Percentiles rank a stretch among this genome's conserved stretches.
These are phyloP conservation scores for Typhlomys cinereus DNA, from an alignment of 2,113 vertebrate species.

Conservation along the genomic window DNA sequence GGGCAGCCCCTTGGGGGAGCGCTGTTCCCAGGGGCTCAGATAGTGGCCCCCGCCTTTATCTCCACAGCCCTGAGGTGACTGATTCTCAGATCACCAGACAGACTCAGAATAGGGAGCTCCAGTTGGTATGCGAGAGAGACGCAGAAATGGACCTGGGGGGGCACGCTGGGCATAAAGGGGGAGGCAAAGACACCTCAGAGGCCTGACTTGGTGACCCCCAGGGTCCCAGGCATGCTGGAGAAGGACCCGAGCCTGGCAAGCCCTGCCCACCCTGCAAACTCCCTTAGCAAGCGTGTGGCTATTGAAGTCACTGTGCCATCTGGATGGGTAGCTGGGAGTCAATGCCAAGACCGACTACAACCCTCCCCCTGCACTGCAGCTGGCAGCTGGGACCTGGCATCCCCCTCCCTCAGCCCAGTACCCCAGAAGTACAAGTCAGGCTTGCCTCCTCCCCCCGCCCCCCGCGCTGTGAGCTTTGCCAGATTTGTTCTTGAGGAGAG, in stretches of 20 bases:
- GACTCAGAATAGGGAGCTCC: background rate
- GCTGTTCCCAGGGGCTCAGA: background rate
- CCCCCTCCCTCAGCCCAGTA: background rate
- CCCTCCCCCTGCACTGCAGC: fast-evolving
- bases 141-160: background rate
- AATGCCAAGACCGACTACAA: too few relatives aligned
- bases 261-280: background rate
- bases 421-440: background rate
- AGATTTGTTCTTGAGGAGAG: fast-evolving
- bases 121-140: too few relatives aligned
- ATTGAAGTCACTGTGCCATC: background rate
- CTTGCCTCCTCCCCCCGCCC: fast-evolving
- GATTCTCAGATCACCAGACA: background rate
- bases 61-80: fast-evolving
- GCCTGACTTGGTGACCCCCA: background rate
- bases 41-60: too few relatives aligned
- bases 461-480: background rate
- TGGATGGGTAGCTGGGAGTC: background rate
- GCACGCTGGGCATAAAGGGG: too few relatives aligned
- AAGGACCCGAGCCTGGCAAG: background rate
- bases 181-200: background rate
- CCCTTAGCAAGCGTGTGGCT: background rate
- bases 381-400: too few relatives aligned
- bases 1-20: background rate
- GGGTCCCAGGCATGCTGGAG: background rate